phyloP scores from a whole-genome alignment of 2,113 vertebrate species.

The Microcebus jonahi region DNA sequence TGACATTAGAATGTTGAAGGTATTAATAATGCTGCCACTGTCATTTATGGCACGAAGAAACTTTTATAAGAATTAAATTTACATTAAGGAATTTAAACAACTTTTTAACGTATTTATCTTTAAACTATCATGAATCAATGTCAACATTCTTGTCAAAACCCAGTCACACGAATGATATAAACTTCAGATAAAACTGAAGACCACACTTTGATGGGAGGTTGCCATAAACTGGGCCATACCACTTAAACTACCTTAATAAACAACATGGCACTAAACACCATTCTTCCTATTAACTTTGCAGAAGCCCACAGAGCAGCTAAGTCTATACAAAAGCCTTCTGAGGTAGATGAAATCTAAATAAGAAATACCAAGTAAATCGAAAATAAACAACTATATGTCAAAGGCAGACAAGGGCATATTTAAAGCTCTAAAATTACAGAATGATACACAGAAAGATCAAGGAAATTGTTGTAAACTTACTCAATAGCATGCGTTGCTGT shows the following conservation, averaged over 20 bases:
- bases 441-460: background rate
- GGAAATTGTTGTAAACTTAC: background rate
- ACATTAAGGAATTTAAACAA: slow-evolving; percentile 49
- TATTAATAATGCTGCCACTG: slow-evolving; percentile 14
- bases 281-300: background rate
- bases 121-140: background rate
- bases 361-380: background rate
- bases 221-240: background rate
- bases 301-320: background rate
- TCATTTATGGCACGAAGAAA: background rate
- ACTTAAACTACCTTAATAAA: background rate
- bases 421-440: background rate
- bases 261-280: background rate
- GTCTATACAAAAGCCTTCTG: background rate
- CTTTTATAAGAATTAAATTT: slow-evolving; percentile 49
- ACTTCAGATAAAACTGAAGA: slow-evolving; percentile 18
- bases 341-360: background rate
- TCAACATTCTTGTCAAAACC: slow-evolving; percentile 50
- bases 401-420: background rate
- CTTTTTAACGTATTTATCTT: slow-evolving; percentile 41
- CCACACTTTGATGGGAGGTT: background rate
- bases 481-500: background rate
- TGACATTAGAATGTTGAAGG: slow-evolving; percentile 42
- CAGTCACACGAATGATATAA: slow-evolving; percentile 33
- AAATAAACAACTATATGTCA: background rate